Percentiles rank a stretch among this genome's conserved stretches.
phyloP scores from a whole-genome alignment of 2,888 invertebrate genomes.

The Tineola bisselliella region DNA sequence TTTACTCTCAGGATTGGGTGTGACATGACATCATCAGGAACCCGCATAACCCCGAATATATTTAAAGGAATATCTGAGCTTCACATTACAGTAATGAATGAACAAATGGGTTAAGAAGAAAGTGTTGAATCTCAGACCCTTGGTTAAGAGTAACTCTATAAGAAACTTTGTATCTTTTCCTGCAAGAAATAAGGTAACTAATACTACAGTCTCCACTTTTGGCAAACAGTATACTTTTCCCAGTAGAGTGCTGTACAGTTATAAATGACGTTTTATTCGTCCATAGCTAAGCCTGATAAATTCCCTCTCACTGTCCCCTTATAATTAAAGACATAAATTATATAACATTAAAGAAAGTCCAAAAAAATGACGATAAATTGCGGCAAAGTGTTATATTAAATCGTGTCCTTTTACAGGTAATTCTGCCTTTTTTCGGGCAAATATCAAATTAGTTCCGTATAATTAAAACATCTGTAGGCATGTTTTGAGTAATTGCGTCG shows the following conservation, averaged over 20 bases:
- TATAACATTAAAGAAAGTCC: slow-evolving; percentile 10
- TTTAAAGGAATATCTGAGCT: neutral
- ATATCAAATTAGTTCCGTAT: neutral
- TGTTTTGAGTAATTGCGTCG: neutral
- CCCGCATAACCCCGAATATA: neutral
- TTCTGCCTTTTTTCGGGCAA: neutral
- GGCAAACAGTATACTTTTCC: neutral
- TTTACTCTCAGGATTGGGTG: neutral
- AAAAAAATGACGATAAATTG: slow-evolving; percentile 12
- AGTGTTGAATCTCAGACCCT: slow-evolving; percentile 3
- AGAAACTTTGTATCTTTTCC: neutral
- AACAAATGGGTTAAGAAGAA: slow-evolving; percentile 8
- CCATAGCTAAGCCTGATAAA: slow-evolving; percentile 9
- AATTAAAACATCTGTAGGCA: neutral
- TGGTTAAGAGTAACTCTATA: neutral
- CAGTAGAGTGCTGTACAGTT: neutral
- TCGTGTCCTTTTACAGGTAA: neutral
- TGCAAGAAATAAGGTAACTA: neutral
- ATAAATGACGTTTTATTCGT: slow-evolving; percentile 13
- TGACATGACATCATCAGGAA: neutral
- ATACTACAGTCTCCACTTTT: neutral
- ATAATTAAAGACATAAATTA: slow-evolving; percentile 14
- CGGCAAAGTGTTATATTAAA: slow-evolving; percentile 12
- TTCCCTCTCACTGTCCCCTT: slow-evolving; percentile 11
- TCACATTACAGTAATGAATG: slow-evolving; percentile 5